Percentiles rank a stretch among this genome's conserved stretches.
These are phyloP conservation scores for Tyrophagus putrescentiae DNA, from an alignment of 1,140 invertebrate genomes.

Conservation along the genomic window DNA sequence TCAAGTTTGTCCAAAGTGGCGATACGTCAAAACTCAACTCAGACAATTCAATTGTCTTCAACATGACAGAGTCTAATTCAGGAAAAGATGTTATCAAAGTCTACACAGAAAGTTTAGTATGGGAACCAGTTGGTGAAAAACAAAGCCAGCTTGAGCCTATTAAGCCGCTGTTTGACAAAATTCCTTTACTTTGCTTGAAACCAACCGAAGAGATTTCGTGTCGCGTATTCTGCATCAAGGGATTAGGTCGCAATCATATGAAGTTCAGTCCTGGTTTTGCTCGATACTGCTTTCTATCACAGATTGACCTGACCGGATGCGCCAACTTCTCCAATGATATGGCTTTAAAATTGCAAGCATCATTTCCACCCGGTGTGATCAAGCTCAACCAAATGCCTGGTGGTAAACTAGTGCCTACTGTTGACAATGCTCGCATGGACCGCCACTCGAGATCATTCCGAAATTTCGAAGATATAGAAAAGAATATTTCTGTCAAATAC, in stretches of 20 bases:
- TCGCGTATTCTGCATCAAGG: background rate
- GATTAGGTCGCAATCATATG: slow-evolving; percentile 3
- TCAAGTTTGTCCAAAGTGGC: background rate
- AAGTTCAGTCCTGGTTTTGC: slow-evolving; percentile 13
- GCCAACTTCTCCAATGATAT: background rate
- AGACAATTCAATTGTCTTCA: slow-evolving; percentile 2
- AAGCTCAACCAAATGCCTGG: background rate
- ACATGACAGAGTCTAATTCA: background rate
- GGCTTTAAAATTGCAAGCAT: background rate
- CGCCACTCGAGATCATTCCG: slow-evolving; percentile 1
- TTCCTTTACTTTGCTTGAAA: background rate
- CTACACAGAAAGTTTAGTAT: background rate
- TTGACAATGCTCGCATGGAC: slow-evolving; percentile 1
- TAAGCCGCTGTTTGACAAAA: background rate
- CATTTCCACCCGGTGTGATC: slow-evolving; percentile 8
- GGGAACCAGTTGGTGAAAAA: slow-evolving; percentile 1
- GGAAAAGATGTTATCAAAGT: background rate
- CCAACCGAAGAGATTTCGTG: slow-evolving; percentile 6
- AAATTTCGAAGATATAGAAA: background rate
- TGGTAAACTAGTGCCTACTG: background rate
- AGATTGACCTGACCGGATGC: background rate
- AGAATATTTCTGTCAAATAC: slow-evolving; percentile 1
- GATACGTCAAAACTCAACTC: background rate
- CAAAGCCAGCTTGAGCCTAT: background rate
- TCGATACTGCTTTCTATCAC: slow-evolving; percentile 2